A percentile compares a stretch with the other conserved stretches of the same genome.
Evolutionary conservation across 2,888 invertebrate genomes (phyloP).

Genomic region (Megaustenia siamemsis): DNA sequence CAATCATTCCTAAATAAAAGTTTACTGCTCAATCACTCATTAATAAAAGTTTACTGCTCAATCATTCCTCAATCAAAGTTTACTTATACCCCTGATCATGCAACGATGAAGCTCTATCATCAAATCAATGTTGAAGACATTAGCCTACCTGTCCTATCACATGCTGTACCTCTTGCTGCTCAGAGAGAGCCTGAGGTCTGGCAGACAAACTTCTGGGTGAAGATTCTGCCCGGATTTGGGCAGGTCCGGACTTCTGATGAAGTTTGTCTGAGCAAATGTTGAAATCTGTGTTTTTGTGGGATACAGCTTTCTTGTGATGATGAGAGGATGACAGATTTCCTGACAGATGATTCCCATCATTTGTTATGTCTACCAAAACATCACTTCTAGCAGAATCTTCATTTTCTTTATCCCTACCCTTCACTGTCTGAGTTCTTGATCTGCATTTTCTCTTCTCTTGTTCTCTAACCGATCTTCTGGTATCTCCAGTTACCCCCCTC

Average conservation of each 20-base stretch:
- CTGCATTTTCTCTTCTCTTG: conserved; percentile 14
- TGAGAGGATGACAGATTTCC: not conserved
- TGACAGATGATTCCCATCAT: not conserved
- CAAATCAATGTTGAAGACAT: too few species aligned
- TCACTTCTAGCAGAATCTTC: not conserved
- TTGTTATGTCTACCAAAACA: conserved; percentile 6
- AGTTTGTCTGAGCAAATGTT: not conserved
- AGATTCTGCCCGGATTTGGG: not conserved
- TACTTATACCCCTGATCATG: too few species aligned
- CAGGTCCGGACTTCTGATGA: not conserved
- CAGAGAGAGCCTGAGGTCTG: not conserved
- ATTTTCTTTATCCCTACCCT: not conserved
- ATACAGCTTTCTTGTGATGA: not conserved
- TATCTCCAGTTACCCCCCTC: not conserved
- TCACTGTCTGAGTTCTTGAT: not conserved
- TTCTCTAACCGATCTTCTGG: not conserved
- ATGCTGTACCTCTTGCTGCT: conserved; percentile 23
- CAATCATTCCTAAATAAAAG: too few species aligned
- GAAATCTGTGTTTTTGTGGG: not conserved
- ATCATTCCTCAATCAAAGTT: too few species aligned
- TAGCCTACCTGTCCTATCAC: conserved; percentile 69
- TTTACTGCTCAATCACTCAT: too few species aligned
- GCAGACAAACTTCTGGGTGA: not conserved
- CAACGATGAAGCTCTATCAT: too few species aligned
- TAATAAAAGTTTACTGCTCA: too few species aligned